Evolutionary conservation across 2,797 vertebrate genomes (phyloP).

Genomic region (Borostomias antarcticus): DNA sequence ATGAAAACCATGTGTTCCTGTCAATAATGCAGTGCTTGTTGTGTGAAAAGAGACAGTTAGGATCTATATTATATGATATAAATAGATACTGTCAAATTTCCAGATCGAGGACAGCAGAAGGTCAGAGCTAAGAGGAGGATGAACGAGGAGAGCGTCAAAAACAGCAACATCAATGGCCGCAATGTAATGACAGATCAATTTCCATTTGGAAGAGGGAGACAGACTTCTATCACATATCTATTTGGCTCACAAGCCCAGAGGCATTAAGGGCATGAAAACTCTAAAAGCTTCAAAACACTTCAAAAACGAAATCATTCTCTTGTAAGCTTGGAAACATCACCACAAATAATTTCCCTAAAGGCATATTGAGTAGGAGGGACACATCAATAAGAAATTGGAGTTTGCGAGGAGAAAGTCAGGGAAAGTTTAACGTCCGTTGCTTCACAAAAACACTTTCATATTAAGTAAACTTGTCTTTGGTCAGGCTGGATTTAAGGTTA

Average conservation of each 20-base stretch:
- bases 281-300: background rate
- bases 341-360: slow-evolving; percentile 39
- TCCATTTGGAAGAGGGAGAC: background rate
- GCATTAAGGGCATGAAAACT: background rate
- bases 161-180: slow-evolving; percentile 7
- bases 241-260: background rate
- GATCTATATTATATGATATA: background rate
- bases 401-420: slow-evolving; percentile 21
- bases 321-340: slow-evolving; percentile 1
- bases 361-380: slow-evolving; percentile 28
- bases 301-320: background rate
- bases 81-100: background rate
- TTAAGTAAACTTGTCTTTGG: slow-evolving; percentile 56
- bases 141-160: background rate
- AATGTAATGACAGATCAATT: slow-evolving; percentile 12
- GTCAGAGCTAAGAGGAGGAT: background rate
- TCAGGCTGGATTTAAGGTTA: slow-evolving; percentile 61
- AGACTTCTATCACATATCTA: background rate
- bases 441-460: slow-evolving; percentile 49
- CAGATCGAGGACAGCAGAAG: background rate
- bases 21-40: background rate
- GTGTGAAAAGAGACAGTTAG: background rate
- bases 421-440: slow-evolving; percentile 32
- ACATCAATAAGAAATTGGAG: slow-evolving; percentile 35
- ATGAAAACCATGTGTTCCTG: slow-evolving; percentile 1